phyloP scores from a whole-genome alignment of 2,113 vertebrate species.

The Romanogobio albipinnatus region DNA sequence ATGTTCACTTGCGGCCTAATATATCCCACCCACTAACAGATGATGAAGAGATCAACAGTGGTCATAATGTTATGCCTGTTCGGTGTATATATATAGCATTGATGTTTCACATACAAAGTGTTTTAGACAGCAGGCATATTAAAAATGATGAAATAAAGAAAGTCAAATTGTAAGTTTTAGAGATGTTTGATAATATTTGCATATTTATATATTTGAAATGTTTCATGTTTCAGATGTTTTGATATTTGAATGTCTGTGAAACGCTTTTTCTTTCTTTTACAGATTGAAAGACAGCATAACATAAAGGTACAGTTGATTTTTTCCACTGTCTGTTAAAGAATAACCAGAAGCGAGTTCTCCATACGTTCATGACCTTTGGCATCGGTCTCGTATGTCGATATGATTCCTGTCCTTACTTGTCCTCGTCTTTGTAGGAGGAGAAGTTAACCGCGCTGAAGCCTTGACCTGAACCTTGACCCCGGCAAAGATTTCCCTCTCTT shows the following conservation, averaged over 20 bases:
- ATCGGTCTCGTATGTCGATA: neutral
- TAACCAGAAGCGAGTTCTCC: neutral
- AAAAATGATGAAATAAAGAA: no score
- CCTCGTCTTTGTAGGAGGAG: neutral
- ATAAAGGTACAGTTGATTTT: neutral
- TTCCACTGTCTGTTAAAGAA: neutral
- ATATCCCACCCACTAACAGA: no score
- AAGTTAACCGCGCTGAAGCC: constrained; percentile 11
- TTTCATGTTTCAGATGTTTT: neutral
- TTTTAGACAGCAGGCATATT: no score
- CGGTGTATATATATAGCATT: no score
- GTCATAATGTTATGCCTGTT: no score
- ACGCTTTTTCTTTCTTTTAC: neutral
- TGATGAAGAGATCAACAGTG: no score
- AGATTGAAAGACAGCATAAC: neutral
- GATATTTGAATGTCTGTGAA: neutral
- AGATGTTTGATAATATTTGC: no score
- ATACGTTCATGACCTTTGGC: neutral
- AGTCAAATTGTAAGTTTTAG: no score
- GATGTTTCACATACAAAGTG: no score
- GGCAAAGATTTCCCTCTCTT: neutral
- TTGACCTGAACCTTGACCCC: constrained; percentile 16
- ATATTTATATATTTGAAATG: no score
- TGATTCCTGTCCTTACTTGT: constrained; percentile 31
- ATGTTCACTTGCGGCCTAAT: no score